Evolutionary conservation across 2,113 vertebrate genomes (phyloP), one percentile per base, ranked within the genome.

Genomic region (Holacanthus passer): DNA sequence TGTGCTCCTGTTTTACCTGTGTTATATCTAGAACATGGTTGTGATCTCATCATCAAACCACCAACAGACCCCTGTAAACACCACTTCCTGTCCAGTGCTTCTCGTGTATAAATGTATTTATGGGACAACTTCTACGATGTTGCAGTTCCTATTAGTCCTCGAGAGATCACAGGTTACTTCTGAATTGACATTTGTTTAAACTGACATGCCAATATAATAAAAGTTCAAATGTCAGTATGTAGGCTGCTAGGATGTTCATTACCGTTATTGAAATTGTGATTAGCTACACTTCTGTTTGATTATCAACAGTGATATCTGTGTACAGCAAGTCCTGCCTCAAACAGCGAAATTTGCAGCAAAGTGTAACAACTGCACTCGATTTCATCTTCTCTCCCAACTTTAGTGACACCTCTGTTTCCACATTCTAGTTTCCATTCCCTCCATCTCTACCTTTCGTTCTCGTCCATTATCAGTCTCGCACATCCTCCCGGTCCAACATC

Each of bases 1-100:
- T 50, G 24, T 3, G 37, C 39, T 50, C 3, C 55, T 47, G 17
- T 69, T 63, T 37, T 43, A 11, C n/a, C 27, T 13, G 4, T 5
- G 9, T 39, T 70, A 7, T 29, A 3, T 76, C 66, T 41, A 14
- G 2, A 68, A 68, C 14, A 56, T 43, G 20, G 19, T 31, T 47
- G n/a, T 47, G n/a, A 63, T 56, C 32, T 63, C 41, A 72, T 7
- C 71, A 58, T 75, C 45, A 17, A 55, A 35, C 31, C 48, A 32
- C 65, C 65, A 80, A 27, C 82, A 79, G 37, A 63, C 39, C 29
- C 29, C 27, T 39, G n/a, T 39, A 64, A 59, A 50, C 24, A 83
- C 53, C 52, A 11, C 45, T 70, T 55, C 32, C 63, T 37, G 53
- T 43, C 47, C 52, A 77, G 37, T 5, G 14, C 24, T 53, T 11